These are phyloP conservation scores for Pipistrellus kuhlii DNA, from an alignment of 2,797 vertebrate genomes.

Conservation along the genomic window DNA sequence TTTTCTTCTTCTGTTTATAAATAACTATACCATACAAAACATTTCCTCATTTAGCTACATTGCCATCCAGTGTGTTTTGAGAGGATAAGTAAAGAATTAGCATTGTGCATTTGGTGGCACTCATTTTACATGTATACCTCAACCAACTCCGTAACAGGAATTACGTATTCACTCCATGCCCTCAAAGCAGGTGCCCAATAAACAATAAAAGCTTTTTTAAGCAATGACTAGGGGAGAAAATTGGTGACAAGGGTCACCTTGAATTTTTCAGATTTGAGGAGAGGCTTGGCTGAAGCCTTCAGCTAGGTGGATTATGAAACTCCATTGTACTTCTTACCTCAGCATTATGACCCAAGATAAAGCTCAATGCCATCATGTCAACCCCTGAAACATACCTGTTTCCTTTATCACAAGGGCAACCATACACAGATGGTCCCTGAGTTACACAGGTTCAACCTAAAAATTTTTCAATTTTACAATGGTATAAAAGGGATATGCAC, in stretches of 20 bases:
- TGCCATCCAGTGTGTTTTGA: not conserved
- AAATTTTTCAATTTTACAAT: not conserved
- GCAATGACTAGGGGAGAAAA: not conserved
- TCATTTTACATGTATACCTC: not conserved
- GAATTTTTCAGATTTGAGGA: not conserved
- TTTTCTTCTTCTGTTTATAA: constrained; percentile 38
- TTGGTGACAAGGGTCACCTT: not conserved
- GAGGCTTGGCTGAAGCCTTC: not conserved
- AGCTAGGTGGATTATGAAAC: not conserved
- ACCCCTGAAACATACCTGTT: not conserved
- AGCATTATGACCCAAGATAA: constrained; percentile 27
- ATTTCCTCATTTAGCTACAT: constrained; percentile 9
- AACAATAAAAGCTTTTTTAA: not conserved
- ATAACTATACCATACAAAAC: not conserved
- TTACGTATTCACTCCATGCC: not conserved
- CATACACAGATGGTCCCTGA: not conserved
- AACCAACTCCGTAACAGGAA: not conserved
- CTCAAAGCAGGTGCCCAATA: constrained; percentile 6
- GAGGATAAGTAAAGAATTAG: not conserved
- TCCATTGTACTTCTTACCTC: not conserved
- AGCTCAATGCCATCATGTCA: not conserved
- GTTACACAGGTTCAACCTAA: not conserved
- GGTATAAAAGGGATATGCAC: not conserved
- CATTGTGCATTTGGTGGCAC: not conserved
- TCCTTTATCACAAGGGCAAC: not conserved